These are phyloP conservation scores for Ophiothrix spiculata DNA, from an alignment of 35 echinoderm and acorn worm genomes.

Conservation along the genomic window DNA sequence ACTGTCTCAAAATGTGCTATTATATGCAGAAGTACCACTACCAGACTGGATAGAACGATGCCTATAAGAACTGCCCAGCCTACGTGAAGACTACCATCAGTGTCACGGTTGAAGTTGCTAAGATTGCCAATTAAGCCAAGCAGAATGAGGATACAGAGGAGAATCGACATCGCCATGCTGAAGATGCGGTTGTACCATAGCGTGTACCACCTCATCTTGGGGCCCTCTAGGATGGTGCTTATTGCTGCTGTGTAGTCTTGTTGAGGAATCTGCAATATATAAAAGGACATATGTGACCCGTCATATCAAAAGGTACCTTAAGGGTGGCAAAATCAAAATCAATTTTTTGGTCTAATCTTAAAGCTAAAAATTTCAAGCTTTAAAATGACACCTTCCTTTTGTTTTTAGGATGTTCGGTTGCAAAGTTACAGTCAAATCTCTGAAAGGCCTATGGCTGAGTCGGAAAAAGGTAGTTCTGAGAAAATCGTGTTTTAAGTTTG, in stretches of 20 bases:
- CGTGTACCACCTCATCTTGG: slow-evolving; percentile 83
- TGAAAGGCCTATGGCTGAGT: no score
- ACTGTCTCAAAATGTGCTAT: slow-evolving; percentile 53
- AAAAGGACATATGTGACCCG: neutral
- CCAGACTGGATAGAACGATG: slow-evolving; percentile 42
- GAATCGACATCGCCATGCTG: slow-evolving; percentile 37
- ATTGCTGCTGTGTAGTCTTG: slow-evolving; percentile 67
- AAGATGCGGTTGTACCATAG: slow-evolving; percentile 79
- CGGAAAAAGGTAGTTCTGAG: no score
- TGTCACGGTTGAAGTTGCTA: slow-evolving; percentile 39
- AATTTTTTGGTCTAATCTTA: no score
- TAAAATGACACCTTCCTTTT: no score
- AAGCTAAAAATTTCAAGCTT: no score
- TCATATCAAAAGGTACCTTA: no score
- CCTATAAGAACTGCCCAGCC: slow-evolving; percentile 50
- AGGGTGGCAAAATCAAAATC: no score
- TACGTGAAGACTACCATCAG: slow-evolving; percentile 26
- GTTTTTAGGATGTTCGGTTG: no score
- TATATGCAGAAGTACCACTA: slow-evolving; percentile 47
- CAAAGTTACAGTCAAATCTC: no score
- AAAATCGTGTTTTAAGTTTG: no score
- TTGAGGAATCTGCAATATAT: slow-evolving; percentile 58
- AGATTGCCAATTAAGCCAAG: slow-evolving; percentile 68
- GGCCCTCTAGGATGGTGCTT: slow-evolving; percentile 53
- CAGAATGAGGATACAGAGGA: slow-evolving; percentile 63